Conservation (phyloP, 92 coral and sea anemone species). For the Epizoanthus rinbou region DNA sequence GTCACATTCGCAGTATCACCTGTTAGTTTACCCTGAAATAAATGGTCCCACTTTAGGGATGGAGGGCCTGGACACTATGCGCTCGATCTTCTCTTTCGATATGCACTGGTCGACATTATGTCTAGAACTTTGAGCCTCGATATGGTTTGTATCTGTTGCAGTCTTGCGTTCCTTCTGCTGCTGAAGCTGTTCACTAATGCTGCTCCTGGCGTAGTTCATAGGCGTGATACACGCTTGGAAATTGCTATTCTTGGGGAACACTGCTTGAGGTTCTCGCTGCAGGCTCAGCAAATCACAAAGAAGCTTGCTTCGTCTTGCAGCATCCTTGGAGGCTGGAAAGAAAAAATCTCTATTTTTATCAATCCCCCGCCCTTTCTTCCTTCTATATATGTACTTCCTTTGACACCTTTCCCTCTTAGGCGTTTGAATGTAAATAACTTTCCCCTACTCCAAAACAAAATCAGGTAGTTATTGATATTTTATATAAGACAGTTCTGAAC, state of each 20-base stretch:
- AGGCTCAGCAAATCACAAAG: conserved; percentile 22
- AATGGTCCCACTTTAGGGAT: conserved; percentile 71
- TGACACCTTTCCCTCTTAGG: no score
- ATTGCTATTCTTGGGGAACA: conserved; percentile 61
- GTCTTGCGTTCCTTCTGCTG: conserved; percentile 9
- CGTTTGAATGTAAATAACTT: no score
- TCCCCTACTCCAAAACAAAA: no score
- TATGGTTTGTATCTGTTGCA: conserved; percentile 4
- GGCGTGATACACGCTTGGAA: conserved; percentile 90
- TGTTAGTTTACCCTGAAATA: conserved; percentile 41
- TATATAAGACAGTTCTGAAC: no score
- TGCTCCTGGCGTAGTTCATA: conserved; percentile 70
- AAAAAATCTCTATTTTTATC: background rate
- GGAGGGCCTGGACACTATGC: conserved; percentile 60
- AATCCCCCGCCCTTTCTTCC: no score
- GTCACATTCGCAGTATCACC: background rate
- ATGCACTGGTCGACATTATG: conserved; percentile 14
- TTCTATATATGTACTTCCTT: no score
- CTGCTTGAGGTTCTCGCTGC: conserved; percentile 61
- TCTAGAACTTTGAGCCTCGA: conserved; percentile 19
- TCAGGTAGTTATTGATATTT: no score
- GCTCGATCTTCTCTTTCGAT: conserved; percentile 40
- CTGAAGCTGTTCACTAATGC: conserved; percentile 46
- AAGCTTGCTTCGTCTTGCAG: conserved; percentile 32
- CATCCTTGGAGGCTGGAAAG: conserved; percentile 15